Evolutionary conservation across 1,140 invertebrate genomes (phyloP).

Genomic region (Ceratina australensis): DNA sequence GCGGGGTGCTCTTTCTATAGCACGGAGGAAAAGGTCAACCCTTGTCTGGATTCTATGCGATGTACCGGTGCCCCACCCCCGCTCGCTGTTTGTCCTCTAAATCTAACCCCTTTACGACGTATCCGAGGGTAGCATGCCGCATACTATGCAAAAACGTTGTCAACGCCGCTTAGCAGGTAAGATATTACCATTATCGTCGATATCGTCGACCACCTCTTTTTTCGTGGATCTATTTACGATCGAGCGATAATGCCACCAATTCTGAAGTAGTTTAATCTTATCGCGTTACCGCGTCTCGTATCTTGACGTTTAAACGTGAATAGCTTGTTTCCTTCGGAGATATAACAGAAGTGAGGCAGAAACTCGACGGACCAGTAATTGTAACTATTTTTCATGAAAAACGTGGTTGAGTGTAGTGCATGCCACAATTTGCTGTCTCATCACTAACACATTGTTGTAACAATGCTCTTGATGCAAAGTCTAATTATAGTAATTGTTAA

Average conservation of each 20-base stretch:
- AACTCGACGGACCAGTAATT: no score
- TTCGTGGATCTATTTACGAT: neutral
- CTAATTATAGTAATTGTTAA: no score
- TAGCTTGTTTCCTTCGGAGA: neutral
- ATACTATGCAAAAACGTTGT: slow-evolving; percentile 41
- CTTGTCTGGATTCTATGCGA: slow-evolving; percentile 35
- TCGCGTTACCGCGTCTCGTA: neutral
- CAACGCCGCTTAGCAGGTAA: slow-evolving; percentile 39
- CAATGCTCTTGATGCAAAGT: no score
- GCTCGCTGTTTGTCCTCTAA: slow-evolving; percentile 26
- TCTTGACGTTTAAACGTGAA: neutral
- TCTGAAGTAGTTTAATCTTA: slow-evolving; percentile 3
- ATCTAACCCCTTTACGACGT: slow-evolving; percentile 38
- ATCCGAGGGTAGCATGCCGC: slow-evolving; percentile 24
- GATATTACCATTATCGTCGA: neutral
- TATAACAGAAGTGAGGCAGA: neutral
- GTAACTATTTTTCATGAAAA: no score
- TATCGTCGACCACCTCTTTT: neutral
- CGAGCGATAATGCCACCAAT: neutral
- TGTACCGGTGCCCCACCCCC: slow-evolving; percentile 56
- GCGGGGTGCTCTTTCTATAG: slow-evolving; percentile 1
- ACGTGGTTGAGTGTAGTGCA: no score
- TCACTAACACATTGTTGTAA: no score
- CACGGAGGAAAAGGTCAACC: slow-evolving; percentile 38
- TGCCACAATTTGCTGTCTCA: no score